Percentiles rank a stretch among this genome's conserved stretches.
These are phyloP conservation scores for Trichechus manatus DNA, from an alignment of 2,113 vertebrate genomes.

Conservation along the genomic window DNA sequence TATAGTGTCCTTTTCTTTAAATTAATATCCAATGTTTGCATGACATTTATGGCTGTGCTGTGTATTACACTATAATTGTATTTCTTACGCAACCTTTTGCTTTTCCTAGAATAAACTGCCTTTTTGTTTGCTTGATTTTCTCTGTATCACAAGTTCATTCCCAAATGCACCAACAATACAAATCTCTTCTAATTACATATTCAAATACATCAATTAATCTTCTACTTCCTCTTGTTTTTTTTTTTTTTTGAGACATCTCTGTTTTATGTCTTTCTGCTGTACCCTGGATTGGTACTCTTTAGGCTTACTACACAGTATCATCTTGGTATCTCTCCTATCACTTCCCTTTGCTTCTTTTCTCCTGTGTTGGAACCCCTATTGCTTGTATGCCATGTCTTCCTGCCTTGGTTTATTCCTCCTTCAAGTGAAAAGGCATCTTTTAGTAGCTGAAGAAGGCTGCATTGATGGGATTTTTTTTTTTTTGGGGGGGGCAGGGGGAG, in stretches of 20 bases:
- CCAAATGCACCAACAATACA: background rate
- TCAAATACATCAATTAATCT: background rate
- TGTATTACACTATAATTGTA: background rate
- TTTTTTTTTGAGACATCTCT: background rate
- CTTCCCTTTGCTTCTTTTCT: background rate
- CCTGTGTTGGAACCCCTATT: background rate
- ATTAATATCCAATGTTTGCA: background rate
- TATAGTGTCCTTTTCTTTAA: background rate
- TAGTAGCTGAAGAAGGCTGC: background rate
- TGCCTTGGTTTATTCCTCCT: background rate
- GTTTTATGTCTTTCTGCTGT: background rate
- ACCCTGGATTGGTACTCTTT: background rate
- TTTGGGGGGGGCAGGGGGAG: background rate
- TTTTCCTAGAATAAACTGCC: background rate
- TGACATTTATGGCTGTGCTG: background rate
- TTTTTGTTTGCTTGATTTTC: constrained; percentile 10
- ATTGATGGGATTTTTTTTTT: background rate
- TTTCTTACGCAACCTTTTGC: background rate
- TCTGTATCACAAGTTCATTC: background rate
- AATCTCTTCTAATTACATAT: background rate
- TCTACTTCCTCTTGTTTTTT: background rate
- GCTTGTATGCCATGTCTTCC: background rate
- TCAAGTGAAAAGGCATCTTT: background rate
- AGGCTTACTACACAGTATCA: background rate
- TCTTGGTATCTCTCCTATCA: background rate